phyloP scores from a whole-genome alignment of 2,888 invertebrate species.

The Omphaloscelis lunosa region DNA sequence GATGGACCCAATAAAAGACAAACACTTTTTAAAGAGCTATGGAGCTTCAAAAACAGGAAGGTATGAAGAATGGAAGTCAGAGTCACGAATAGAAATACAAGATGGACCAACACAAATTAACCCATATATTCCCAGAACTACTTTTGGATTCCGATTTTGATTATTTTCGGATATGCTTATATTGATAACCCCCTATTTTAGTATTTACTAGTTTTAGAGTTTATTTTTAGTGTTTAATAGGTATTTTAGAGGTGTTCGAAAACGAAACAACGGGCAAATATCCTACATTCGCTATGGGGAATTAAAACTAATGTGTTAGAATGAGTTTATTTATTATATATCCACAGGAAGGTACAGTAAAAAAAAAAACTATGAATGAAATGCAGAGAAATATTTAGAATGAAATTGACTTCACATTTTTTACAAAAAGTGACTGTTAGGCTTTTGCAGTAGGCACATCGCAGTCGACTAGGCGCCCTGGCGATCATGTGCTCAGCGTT shows the following conservation, averaged over 20 bases:
- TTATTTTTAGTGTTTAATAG: too few relatives aligned
- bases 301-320: background rate
- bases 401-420: slow-evolving; percentile 15
- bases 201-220: background rate
- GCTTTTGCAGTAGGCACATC: slow-evolving; percentile 22
- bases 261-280: background rate
- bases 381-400: slow-evolving; percentile 13
- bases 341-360: background rate
- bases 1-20: too few relatives aligned
- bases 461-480: slow-evolving; percentile 9
- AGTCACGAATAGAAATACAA: too few relatives aligned
- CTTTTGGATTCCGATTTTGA: too few relatives aligned
- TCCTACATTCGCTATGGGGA: background rate
- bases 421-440: slow-evolving; percentile 12
- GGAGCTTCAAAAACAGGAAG: too few relatives aligned
- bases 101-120: too few relatives aligned
- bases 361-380: slow-evolving; percentile 6
- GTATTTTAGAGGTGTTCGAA: slow-evolving; percentile 4
- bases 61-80: too few relatives aligned
- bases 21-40: too few relatives aligned
- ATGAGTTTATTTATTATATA: background rate
- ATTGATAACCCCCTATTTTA: background rate
- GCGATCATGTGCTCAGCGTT: slow-evolving; percentile 15
- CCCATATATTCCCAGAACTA: too few relatives aligned
- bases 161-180: too few relatives aligned